Evolutionary conservation across 1,140 invertebrate species (phyloP), one percentile per base, ranked within the genome.

Genomic region (Helicorthomorpha holstii): DNA sequence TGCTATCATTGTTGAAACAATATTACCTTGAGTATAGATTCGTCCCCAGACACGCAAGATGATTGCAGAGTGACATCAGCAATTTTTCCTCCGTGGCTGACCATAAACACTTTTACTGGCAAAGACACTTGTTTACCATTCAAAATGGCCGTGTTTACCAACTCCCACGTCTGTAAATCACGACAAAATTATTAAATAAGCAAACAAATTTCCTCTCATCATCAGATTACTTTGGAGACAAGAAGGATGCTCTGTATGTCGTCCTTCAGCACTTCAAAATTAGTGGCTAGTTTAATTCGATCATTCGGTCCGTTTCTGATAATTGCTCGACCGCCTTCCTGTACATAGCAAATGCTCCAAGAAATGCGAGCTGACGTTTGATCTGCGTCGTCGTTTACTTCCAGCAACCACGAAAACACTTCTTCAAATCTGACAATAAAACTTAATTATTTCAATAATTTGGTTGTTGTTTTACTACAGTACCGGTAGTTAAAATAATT

Each of bases 1-100:
- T n/a, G 46, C 2, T 49, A 23, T 23, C n/a, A 48, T 23, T 38
- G 3, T 47, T 60, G 63, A n/a, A n/a, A n/a, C n/a, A n/a, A n/a
- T n/a, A n/a, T n/a, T 72, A 92, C 91, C 80, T 97, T 96, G 23
- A 98, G 77, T 43, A 95, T 89, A 61, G 89, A 92, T 65, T 94
- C 88, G 64, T 97, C 91, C 60, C 88, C 83, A 16, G 90, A 92
- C 62, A 88, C 83, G 67, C 93, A 98, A 27, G 87, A 90, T 45
- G 89, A 86, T 65, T 94, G 85, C n/a, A 91, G 70, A 12, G 92
- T 95, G 43, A 97, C 89, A 67, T 97, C 92, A 51, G 85, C 86
- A 1, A 95, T 82, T 68, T 87, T 85, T 25, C 91, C 91, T 0
- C 85, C 83, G 64, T 93, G 85, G 27, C 85, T 91, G 1, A 97